These are phyloP conservation scores for Parthenolecanium corni DNA, from an alignment of 2,888 invertebrate species.

Conservation along the genomic window DNA sequence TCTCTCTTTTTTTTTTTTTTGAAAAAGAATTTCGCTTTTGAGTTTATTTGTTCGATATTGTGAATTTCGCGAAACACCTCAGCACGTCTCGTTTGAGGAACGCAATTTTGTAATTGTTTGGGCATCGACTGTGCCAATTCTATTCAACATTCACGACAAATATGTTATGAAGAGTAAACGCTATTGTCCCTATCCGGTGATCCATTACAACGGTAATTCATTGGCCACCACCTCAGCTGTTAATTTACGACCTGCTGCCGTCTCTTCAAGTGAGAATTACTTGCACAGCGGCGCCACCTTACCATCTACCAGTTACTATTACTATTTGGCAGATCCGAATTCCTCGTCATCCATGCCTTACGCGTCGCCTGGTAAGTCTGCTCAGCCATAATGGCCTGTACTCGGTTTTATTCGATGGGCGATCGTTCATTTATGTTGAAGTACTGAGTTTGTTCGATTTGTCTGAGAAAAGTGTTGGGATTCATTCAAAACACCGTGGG, in stretches of 20 bases:
- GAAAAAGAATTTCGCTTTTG: too few relatives aligned
- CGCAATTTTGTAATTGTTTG: too few relatives aligned
- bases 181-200: constrained; percentile 22
- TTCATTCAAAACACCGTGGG: too few relatives aligned
- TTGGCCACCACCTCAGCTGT: not conserved
- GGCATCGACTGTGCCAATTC: too few relatives aligned
- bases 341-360: constrained; percentile 29
- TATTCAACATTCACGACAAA: constrained; percentile 3
- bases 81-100: too few relatives aligned
- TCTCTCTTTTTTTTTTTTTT: too few relatives aligned
- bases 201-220: constrained; percentile 15
- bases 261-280: too few relatives aligned
- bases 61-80: too few relatives aligned
- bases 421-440: not conserved
- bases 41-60: too few relatives aligned
- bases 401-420: not conserved
- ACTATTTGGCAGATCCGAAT: constrained; percentile 14
- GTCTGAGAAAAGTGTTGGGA: too few relatives aligned
- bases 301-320: constrained; percentile 1
- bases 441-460: too few relatives aligned
- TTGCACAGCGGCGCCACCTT: not conserved
- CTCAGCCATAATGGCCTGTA: not conserved
- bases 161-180: constrained; percentile 29
- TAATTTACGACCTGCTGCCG: constrained; percentile 1
- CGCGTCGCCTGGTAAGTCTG: constrained; percentile 31